These are phyloP conservation scores for Hephaestus fuliginosus DNA, from an alignment of 2,797 vertebrate genomes.

Conservation along the genomic window DNA sequence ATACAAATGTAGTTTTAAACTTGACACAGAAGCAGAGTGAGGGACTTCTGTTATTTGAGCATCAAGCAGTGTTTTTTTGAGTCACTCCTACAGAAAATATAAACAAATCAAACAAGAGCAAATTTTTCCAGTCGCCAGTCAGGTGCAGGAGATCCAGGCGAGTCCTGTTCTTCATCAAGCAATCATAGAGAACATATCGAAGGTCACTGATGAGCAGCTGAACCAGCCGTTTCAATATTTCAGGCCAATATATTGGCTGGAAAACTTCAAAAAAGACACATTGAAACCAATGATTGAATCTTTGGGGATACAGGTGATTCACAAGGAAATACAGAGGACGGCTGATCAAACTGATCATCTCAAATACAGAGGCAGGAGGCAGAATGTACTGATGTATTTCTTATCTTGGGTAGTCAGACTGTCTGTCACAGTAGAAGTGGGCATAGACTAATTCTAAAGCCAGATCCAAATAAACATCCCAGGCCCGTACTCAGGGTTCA, in stretches of 20 bases:
- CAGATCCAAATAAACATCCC: neutral
- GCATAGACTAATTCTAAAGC: neutral
- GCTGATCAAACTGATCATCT: neutral
- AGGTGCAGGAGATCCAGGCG: neutral
- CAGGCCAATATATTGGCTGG: neutral
- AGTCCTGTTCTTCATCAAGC: conserved; percentile 3
- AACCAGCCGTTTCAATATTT: neutral
- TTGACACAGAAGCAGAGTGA: no score
- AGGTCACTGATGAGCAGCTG: neutral
- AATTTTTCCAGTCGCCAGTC: neutral
- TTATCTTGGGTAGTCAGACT: neutral
- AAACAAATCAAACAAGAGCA: neutral
- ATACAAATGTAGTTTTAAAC: neutral
- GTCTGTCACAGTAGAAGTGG: neutral
- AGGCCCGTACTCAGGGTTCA: neutral
- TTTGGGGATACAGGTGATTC: neutral
- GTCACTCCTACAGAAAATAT: neutral
- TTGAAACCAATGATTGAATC: neutral
- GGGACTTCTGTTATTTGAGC: neutral
- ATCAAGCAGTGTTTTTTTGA: neutral
- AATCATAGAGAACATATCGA: neutral
- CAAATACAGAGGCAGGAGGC: neutral
- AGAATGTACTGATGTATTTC: neutral
- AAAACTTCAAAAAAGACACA: no score
- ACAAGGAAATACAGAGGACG: neutral